A percentile compares a stretch with the other conserved stretches of the same genome.
These are phyloP conservation scores for Tetragnatha versicolor DNA, from an alignment of 1,140 invertebrate genomes.

Conservation along the genomic window DNA sequence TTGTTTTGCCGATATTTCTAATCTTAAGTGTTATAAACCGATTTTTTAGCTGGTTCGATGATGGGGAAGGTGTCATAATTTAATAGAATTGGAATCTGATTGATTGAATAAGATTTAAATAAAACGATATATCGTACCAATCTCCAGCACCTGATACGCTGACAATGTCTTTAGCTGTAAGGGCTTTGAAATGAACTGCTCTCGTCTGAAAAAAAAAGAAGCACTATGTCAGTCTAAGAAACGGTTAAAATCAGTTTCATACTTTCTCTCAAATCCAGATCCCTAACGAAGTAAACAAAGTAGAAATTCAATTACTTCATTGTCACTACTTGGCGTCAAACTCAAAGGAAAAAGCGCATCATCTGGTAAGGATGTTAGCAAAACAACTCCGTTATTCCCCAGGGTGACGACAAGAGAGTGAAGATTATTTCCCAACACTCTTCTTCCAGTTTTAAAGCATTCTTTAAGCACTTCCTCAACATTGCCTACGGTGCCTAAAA, in stretches of 20 bases:
- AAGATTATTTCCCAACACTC: background rate
- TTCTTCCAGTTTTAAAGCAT: background rate
- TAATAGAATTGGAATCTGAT: too few species aligned
- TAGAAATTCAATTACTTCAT: background rate
- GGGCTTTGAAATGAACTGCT: slow-evolving; percentile 49
- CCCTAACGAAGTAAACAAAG: background rate
- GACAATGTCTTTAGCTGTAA: slow-evolving; percentile 61
- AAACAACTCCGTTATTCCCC: slow-evolving; percentile 67
- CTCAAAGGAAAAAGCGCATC: background rate
- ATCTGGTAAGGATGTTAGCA: slow-evolving; percentile 25
- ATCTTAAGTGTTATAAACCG: too few species aligned
- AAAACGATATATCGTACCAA: slow-evolving; percentile 61
- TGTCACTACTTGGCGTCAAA: too few species aligned
- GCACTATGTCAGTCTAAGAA: too few species aligned
- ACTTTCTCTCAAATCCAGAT: too few species aligned
- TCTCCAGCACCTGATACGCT: slow-evolving; percentile 70
- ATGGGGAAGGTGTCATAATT: too few species aligned
- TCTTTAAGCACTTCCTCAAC: slow-evolving; percentile 5
- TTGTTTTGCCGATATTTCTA: too few species aligned
- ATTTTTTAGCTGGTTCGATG: too few species aligned
- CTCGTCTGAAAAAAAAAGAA: too few species aligned
- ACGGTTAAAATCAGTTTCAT: too few species aligned
- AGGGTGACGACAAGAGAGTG: slow-evolving; percentile 43
- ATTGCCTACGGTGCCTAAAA: background rate
- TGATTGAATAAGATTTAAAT: too few species aligned